phyloP scores from a whole-genome alignment of 2,113 vertebrate genomes.

The Lontra canadensis region DNA sequence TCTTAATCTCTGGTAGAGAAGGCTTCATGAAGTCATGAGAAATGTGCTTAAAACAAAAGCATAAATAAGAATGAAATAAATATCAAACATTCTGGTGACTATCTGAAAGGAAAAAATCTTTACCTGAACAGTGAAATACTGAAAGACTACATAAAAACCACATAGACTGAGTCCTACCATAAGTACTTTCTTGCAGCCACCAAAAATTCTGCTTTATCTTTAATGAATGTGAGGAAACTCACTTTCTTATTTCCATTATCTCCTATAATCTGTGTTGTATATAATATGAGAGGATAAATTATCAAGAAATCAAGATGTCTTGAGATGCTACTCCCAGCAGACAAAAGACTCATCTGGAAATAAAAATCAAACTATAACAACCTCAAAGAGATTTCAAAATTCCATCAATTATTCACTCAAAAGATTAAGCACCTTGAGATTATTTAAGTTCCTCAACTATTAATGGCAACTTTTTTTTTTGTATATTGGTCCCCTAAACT shows the following conservation, averaged over 20 bases:
- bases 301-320: conserved; percentile 9
- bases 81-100: neutral
- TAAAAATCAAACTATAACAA: neutral
- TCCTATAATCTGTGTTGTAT: neutral
- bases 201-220: neutral
- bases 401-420: conserved; percentile 24
- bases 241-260: neutral
- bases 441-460: neutral
- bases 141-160: neutral
- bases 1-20: neutral
- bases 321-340: neutral
- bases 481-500: neutral
- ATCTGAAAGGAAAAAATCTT: neutral
- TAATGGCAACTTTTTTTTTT: neutral
- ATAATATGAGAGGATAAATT: neutral
- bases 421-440: neutral
- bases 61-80: neutral
- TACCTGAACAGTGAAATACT: neutral
- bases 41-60: conserved; percentile 6
- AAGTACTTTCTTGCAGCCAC: neutral
- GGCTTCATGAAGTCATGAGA: neutral
- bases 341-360: neutral
- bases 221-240: neutral
- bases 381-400: neutral
- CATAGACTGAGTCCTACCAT: neutral